phyloP scores from a whole-genome alignment of 1,140 invertebrate genomes.

The Magallana angulata region DNA sequence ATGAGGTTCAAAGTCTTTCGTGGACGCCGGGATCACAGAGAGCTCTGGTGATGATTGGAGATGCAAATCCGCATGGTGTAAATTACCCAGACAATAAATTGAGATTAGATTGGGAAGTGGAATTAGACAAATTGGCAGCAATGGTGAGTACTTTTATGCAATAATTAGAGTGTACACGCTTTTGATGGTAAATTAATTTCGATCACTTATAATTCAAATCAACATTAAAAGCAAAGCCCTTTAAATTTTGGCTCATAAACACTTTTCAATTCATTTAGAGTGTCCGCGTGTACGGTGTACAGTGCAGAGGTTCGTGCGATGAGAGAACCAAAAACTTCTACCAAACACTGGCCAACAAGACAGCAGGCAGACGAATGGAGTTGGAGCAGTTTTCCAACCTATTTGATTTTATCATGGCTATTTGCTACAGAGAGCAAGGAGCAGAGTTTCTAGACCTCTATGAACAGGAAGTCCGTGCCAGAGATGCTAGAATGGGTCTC shows the following conservation, averaged over 20 bases:
- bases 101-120: conserved; percentile 68
- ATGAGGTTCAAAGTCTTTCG: conserved; percentile 65
- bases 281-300: conserved; percentile 59
- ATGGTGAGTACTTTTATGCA: conserved; percentile 52
- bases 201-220: too few relatives aligned
- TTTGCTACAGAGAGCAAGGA: conserved; percentile 67
- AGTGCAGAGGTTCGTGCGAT: conserved; percentile 42
- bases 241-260: background rate
- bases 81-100: conserved; percentile 62
- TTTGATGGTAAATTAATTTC: too few relatives aligned
- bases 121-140: conserved; percentile 56
- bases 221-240: too few relatives aligned
- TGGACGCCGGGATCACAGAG: conserved; percentile 66
- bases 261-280: conserved; percentile 50
- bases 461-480: conserved; percentile 60
- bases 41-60: too few relatives aligned
- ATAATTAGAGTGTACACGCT: background rate
- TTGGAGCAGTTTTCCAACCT: conserved; percentile 64
- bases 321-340: conserved; percentile 54
- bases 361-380: conserved; percentile 56
- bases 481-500: conserved; percentile 53
- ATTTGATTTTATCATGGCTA: conserved; percentile 70
- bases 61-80: conserved; percentile 67
- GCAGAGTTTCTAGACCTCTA: conserved; percentile 63
- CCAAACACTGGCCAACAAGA: conserved; percentile 53